A percentile compares a stretch with the other conserved stretches of the same genome.
Conservation (phyloP, 2,888 invertebrate species). For the Ypsolopha scabrella region DNA sequence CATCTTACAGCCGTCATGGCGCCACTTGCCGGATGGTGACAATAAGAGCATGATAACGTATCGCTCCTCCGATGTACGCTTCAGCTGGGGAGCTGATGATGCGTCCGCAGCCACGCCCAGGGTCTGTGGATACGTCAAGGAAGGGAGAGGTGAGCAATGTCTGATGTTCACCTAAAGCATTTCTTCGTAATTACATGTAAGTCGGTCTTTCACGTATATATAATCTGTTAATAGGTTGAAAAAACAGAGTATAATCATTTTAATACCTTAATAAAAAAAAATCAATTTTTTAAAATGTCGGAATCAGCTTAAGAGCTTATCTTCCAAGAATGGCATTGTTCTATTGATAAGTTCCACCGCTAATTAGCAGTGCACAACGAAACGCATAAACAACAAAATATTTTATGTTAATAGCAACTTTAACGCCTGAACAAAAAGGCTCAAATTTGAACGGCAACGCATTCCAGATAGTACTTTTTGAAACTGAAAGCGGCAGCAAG, state of each 20-base stretch:
- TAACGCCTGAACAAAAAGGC: no score
- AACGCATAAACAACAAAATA: no score
- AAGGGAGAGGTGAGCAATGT: constrained; percentile 73
- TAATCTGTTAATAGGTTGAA: neutral
- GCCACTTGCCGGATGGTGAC: constrained; percentile 81
- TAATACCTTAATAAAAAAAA: neutral
- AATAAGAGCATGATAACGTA: constrained; percentile 93
- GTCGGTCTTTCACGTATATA: neutral
- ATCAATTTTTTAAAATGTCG: no score
- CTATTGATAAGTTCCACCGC: no score
- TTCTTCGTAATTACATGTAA: neutral
- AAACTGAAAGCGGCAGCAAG: no score
- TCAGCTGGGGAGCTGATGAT: constrained; percentile 78
- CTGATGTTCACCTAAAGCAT: neutral
- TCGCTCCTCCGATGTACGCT: constrained; percentile 87
- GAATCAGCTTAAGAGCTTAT: no score
- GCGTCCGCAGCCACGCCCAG: constrained; percentile 66
- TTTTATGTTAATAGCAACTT: no score
- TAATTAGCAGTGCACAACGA: no score
- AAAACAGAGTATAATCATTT: neutral
- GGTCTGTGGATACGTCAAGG: constrained; percentile 88
- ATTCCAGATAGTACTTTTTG: no score
- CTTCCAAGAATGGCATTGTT: no score
- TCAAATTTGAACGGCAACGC: no score
- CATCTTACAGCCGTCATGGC: constrained; percentile 87